Percentiles rank a stretch among this genome's conserved stretches.
These are phyloP conservation scores for Apodemia zela DNA, from an alignment of 2,888 invertebrate species.

Conservation along the genomic window DNA sequence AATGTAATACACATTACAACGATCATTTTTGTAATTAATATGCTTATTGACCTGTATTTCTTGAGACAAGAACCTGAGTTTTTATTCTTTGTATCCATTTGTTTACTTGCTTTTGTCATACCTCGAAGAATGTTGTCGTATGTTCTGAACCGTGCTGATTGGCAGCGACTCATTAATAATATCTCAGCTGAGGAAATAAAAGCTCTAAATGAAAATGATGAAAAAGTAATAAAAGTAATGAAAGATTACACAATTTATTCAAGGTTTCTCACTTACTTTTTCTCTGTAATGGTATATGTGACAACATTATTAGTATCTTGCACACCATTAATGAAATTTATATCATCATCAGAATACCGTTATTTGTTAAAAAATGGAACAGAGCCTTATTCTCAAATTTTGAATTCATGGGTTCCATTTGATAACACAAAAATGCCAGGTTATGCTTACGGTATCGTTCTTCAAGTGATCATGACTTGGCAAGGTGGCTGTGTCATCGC, in stretches of 20 bases:
- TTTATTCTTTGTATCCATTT: conserved; percentile 47
- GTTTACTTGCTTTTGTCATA: conserved; percentile 42
- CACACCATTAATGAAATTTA: conserved; percentile 46
- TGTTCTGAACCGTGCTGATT: conserved; percentile 36
- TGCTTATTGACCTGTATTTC: conserved; percentile 45
- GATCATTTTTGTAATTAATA: conserved; percentile 40
- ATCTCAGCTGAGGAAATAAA: conserved; percentile 45
- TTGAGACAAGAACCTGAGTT: conserved; percentile 44
- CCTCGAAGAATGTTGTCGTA: conserved; percentile 42
- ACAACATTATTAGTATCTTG: conserved; percentile 42
- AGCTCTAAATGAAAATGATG: conserved; percentile 37
- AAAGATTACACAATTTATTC: conserved; percentile 47
- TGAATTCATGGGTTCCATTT: conserved; percentile 61
- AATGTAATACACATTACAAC: conserved; percentile 40
- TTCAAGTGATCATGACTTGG: conserved; percentile 44
- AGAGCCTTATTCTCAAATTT: conserved; percentile 50
- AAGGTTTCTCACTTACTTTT: conserved; percentile 47
- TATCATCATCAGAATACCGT: conserved; percentile 40
- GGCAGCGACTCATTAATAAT: conserved; percentile 36
- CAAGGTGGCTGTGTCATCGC: conserved; percentile 50
- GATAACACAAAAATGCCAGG: conserved; percentile 51
- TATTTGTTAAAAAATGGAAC: conserved; percentile 41
- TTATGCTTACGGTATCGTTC: conserved; percentile 40
- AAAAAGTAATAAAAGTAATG: conserved; percentile 35
- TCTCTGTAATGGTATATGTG: conserved; percentile 44